These are phyloP conservation scores for Poecile atricapillus DNA, from an alignment of 2,113 vertebrate species.

Conservation along the genomic window DNA sequence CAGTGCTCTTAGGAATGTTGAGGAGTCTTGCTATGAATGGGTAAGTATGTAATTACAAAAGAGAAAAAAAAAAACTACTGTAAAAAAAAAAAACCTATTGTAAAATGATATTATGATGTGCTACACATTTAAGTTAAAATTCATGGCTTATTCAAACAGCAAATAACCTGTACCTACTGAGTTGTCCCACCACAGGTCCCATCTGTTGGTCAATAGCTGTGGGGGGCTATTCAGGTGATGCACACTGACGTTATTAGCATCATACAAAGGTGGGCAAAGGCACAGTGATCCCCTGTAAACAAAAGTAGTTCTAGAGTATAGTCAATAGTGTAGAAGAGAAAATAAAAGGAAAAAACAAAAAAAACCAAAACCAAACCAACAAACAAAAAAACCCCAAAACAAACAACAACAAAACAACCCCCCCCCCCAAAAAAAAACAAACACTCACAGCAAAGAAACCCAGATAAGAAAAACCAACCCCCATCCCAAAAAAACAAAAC, in stretches of 20 bases:
- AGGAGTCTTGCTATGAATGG: background rate
- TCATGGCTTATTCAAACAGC: background rate
- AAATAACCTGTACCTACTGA: background rate
- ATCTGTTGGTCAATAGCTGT: background rate
- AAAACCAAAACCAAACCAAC: accelerated
- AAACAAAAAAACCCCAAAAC: background rate
- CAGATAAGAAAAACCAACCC: background rate
- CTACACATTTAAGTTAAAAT: background rate
- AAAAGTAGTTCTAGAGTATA: background rate
- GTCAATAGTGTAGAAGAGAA: background rate
- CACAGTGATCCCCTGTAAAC: background rate
- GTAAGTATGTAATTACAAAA: background rate
- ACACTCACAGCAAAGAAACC: too few species aligned
- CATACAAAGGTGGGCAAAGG: background rate
- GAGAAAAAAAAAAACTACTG: background rate
- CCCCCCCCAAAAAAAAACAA: too few species aligned
- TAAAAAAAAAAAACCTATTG: background rate
- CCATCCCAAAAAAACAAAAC: background rate
- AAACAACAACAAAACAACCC: background rate
- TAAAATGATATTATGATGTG: background rate
- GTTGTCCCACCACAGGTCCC: background rate
- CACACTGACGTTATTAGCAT: background rate
- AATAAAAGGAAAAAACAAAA: background rate
- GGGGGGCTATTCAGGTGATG: background rate
- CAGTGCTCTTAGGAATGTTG: background rate